Base-by-base conservation (phyloP, 2,113 vertebrate genomes). In the Tringa solitaria region DNA sequence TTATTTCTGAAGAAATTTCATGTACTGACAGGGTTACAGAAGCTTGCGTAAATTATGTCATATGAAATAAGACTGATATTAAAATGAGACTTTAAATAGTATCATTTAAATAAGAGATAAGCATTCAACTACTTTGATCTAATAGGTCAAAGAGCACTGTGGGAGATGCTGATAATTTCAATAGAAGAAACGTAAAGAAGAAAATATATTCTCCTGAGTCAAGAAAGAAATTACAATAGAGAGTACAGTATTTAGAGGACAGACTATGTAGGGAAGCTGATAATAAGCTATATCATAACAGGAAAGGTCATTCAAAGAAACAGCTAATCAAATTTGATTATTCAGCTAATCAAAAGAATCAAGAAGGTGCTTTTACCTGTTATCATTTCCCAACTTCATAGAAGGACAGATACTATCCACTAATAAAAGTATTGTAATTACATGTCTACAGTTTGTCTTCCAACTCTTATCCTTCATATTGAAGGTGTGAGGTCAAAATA, bases 321-420 rank as follows among this genome's bases (percentile, higher is more conserved):
- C 87, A 96, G 74, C 57, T n/a, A n/a, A n/a, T n/a, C n/a, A n/a
- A 86, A 91, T 87, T 87, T 97, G 94, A 97, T 97, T 95, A 96
- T 92, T 93, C 89, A 96, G 85, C 93, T 97, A 94, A 96, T 97
- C 95, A 95, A 50, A 86, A 69, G 83, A 86, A 93, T 92, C 89
- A 94, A 81, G 68, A 83, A 73, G 53, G 33, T n/a, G 37, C 46
- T 73, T 89, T 84, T 53, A 90, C 68, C 83, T 92, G 60, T 43
- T 78, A 12, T 57, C 28, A 5, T 75, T 96, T 76, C 45, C 35
- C 72, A 89, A 35, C 69, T 76, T 63, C 75, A 72, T 41, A 7
- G 76, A 92, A 94, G 83, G 87, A 65, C 75, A 84, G 43, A 11
- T 4, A 48, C 32, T 80, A 3, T 27, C 54, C 88, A 24, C 81